Conservation (phyloP, 2,888 invertebrate species). For the Caenorhabditis japonica region DNA sequence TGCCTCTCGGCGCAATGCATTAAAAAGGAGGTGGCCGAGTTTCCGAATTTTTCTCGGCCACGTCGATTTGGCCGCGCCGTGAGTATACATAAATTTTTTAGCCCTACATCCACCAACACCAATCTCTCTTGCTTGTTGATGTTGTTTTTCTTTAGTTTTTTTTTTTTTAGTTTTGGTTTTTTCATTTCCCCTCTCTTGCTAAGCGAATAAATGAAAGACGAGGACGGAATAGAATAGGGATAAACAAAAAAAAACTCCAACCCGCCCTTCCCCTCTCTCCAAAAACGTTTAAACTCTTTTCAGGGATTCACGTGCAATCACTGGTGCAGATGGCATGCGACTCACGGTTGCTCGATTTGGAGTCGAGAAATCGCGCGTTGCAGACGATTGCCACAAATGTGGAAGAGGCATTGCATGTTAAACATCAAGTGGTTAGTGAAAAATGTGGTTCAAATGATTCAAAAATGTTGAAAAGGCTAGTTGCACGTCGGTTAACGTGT, state of each 20-base stretch:
- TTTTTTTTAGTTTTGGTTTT: no score
- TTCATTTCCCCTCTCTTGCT: no score
- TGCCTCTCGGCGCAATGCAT: no score
- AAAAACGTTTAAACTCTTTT: no score
- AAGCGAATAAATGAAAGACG: not conserved
- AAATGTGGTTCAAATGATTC: no score
- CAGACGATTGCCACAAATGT: constrained; percentile 77
- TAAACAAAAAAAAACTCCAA: not conserved
- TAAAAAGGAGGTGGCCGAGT: no score
- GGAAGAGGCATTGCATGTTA: constrained; percentile 77
- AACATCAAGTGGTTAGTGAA: constrained; percentile 74
- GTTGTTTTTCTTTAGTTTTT: constrained; percentile 29
- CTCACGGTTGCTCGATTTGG: constrained; percentile 75
- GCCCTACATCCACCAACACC: not conserved
- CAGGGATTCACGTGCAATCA: constrained; percentile 77
- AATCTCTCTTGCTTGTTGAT: constrained; percentile 17
- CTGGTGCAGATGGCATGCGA: constrained; percentile 78
- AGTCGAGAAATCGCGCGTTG: constrained; percentile 74
- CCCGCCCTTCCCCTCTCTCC: no score
- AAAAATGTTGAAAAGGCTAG: no score
- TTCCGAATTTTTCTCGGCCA: no score
- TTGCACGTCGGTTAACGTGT: no score
- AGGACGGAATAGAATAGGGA: not conserved
- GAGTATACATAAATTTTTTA: constrained; percentile 45
- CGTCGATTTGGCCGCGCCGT: no score